Conservation (phyloP, 1,140 invertebrate species). For the Zaprionus davidi region DNA sequence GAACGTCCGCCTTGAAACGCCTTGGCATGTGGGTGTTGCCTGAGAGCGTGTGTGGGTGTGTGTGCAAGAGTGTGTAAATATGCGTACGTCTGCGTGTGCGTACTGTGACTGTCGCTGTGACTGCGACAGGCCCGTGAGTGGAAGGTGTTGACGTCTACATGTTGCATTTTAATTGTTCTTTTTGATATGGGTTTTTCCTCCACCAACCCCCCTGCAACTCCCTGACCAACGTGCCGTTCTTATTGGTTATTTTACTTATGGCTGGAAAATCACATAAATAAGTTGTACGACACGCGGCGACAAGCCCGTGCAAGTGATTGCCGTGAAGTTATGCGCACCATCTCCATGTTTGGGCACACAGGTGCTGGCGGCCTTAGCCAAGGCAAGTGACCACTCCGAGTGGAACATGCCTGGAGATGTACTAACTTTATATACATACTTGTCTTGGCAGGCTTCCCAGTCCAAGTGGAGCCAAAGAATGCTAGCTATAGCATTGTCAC, state of each 20-base stretch:
- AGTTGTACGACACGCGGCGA: conserved; percentile 74
- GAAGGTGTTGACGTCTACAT: conserved; percentile 78
- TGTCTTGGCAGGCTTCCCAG: conserved; percentile 28
- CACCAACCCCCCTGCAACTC: background rate
- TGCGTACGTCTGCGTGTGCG: background rate
- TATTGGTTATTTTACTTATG: conserved; percentile 20
- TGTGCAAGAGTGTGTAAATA: conserved; percentile 4
- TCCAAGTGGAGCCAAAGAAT: conserved; percentile 19
- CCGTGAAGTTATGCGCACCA: conserved; percentile 75
- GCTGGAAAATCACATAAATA: conserved; percentile 70
- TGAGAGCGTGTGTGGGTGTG: background rate
- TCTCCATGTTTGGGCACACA: conserved; percentile 72
- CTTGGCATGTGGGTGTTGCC: conserved; percentile 69
- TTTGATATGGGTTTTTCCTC: conserved; percentile 57
- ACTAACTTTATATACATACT: background rate
- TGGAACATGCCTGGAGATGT: background rate
- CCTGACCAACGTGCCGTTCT: conserved; percentile 12
- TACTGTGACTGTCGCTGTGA: conserved; percentile 21
- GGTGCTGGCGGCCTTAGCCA: conserved; percentile 68
- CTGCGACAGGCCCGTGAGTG: conserved; percentile 40
- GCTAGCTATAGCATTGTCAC: conserved; percentile 16
- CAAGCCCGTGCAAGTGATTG: conserved; percentile 58
- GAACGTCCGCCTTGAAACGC: conserved; percentile 78
- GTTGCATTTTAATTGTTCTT: conserved; percentile 77
- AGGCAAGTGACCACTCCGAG: conserved; percentile 36